Evolutionary conservation across 2,113 vertebrate species (phyloP).

Genomic region (Mixornis gularis): DNA sequence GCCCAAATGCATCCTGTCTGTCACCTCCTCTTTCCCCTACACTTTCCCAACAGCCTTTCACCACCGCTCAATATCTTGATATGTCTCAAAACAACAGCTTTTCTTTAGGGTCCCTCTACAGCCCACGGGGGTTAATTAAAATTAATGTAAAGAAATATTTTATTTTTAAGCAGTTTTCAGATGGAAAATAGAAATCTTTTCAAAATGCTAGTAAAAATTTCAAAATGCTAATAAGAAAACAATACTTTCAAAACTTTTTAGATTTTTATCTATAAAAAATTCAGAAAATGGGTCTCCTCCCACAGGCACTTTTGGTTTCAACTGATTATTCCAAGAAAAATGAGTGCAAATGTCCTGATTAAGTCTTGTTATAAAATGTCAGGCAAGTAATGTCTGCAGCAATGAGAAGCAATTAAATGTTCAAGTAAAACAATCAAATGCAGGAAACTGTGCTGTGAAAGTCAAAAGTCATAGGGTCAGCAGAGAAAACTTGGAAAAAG

Average conservation of each 20-base stretch:
- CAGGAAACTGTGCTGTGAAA: neutral
- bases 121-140: neutral
- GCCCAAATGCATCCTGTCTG: neutral
- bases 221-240: neutral
- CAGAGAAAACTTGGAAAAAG: neutral
- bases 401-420: constrained; percentile 27
- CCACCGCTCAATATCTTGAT: accelerated
- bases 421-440: neutral
- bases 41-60: neutral
- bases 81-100: neutral
- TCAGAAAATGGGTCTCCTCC: neutral
- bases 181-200: neutral
- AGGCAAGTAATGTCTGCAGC: neutral
- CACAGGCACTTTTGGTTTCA: neutral
- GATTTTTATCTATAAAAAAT: neutral
- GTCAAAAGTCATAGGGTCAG: neutral
- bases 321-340: neutral
- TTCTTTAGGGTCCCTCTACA: neutral
- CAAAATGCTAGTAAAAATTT: neutral
- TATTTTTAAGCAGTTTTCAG: neutral
- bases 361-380: constrained; percentile 16
- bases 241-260: neutral
- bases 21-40: neutral
- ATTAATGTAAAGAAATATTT: neutral
- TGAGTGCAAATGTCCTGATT: neutral